Evolutionary conservation across 2,888 invertebrate species (phyloP).

Genomic region (Apoderus coryli): DNA sequence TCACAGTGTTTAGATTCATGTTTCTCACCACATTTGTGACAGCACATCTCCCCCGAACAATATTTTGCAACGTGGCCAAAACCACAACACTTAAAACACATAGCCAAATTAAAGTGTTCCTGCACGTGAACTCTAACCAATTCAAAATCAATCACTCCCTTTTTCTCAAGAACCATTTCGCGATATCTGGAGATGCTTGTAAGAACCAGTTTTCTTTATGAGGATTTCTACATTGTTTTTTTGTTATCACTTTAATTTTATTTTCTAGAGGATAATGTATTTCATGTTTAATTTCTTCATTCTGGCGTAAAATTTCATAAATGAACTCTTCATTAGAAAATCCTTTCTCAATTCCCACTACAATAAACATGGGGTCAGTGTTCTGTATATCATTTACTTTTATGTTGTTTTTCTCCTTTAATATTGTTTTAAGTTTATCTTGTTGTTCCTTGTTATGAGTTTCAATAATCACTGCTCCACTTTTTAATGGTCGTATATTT

Average conservation of each 20-base stretch:
- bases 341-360: conserved; percentile 6
- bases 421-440: conserved; percentile 6
- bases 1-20: conserved; percentile 4
- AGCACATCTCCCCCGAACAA: conserved; percentile 6
- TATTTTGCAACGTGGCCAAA: conserved; percentile 9
- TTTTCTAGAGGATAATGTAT: background rate
- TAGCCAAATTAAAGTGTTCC: conserved; percentile 7
- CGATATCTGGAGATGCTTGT: conserved; percentile 1
- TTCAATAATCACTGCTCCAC: conserved; percentile 5
- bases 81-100: conserved; percentile 9
- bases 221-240: conserved; percentile 4
- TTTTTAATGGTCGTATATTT: conserved; percentile 5
- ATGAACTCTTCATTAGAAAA: conserved; percentile 6
- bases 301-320: conserved; percentile 5
- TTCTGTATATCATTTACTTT: conserved; percentile 5
- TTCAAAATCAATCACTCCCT: conserved; percentile 5
- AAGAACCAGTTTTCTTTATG: conserved; percentile 8
- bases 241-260: conserved; percentile 8
- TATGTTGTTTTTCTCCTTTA: background rate
- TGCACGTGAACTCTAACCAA: conserved; percentile 5
- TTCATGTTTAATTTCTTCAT: conserved; percentile 7
- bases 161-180: conserved; percentile 9
- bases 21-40: conserved; percentile 9
- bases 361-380: conserved; percentile 5
- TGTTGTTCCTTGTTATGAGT: conserved; percentile 6